These are phyloP conservation scores for Typhlomys cinereus DNA, from an alignment of 2,113 vertebrate species.

Conservation along the genomic window DNA sequence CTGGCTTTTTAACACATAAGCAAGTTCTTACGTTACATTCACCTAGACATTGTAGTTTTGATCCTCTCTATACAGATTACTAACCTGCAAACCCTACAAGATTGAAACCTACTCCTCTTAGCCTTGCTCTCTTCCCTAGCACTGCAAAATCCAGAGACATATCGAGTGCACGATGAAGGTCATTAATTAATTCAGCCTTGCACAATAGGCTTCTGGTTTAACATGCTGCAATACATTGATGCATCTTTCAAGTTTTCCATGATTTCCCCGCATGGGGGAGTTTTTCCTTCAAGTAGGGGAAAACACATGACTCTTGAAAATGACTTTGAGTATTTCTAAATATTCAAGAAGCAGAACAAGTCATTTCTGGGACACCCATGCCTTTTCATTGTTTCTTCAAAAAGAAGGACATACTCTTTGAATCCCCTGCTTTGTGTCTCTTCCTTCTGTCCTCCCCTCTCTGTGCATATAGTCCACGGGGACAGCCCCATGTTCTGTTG, in stretches of 20 bases:
- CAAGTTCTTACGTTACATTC: neutral
- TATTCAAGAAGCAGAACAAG: neutral
- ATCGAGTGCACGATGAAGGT: neutral
- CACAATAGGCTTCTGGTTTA: neutral
- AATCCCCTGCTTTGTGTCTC: neutral
- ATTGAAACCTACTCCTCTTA: neutral
- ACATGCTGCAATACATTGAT: neutral
- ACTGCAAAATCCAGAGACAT: neutral
- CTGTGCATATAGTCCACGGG: neutral
- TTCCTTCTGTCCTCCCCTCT: neutral
- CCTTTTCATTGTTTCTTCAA: neutral
- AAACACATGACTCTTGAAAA: neutral
- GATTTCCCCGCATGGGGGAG: neutral
- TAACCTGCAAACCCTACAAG: neutral
- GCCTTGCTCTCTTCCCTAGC: neutral
- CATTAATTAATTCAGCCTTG: conserved; percentile 10
- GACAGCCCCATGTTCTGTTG: neutral
- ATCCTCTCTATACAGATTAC: neutral
- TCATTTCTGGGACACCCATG: neutral
- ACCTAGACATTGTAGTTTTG: neutral
- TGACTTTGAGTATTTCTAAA: conserved; percentile 20
- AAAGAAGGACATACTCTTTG: neutral
- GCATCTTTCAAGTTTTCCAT: conserved; percentile 3
- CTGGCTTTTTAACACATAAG: neutral
- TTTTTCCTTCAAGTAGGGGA: neutral